Conservation (phyloP, 2,888 invertebrate species). For the Luperina nickerlii region DNA sequence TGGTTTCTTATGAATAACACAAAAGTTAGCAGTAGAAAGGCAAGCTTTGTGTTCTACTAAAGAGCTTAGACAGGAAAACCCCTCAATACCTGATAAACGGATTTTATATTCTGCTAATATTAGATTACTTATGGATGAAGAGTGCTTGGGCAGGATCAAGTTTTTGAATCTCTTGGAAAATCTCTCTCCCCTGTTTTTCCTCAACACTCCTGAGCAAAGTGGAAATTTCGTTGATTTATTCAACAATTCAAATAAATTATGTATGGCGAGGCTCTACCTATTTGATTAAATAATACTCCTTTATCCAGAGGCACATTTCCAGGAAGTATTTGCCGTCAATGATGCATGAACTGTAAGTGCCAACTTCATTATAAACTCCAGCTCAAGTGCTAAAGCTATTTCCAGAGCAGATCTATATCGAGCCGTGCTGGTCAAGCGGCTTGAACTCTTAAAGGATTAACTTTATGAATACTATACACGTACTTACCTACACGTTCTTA, state of each 20-base stretch:
- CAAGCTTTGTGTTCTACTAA: slow-evolving; percentile 16
- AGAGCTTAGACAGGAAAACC: slow-evolving; percentile 20
- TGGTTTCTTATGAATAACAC: not conserved
- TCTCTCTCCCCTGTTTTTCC: slow-evolving; percentile 33
- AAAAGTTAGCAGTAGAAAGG: not conserved
- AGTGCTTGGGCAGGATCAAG: not conserved
- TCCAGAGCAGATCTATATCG: slow-evolving; percentile 59
- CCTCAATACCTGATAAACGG: slow-evolving; percentile 4
- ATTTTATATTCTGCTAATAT: slow-evolving; percentile 20
- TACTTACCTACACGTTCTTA: slow-evolving; percentile 21
- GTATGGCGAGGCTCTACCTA: not conserved
- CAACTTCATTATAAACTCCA: slow-evolving; percentile 61
- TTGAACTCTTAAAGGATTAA: slow-evolving; percentile 58
- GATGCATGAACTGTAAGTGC: slow-evolving; percentile 54
- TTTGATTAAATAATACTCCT: slow-evolving; percentile 30
- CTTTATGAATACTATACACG: slow-evolving; percentile 36
- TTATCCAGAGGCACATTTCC: slow-evolving; percentile 39
- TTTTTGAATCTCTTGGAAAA: slow-evolving; percentile 26
- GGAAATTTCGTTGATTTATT: slow-evolving; percentile 44
- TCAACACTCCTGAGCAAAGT: slow-evolving; percentile 2
- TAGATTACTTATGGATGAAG: slow-evolving; percentile 30
- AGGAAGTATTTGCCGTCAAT: slow-evolving; percentile 60
- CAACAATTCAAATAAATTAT: slow-evolving; percentile 42
- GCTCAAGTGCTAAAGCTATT: slow-evolving; percentile 60
- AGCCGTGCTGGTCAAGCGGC: slow-evolving; percentile 59